Conservation (phyloP, 2,113 vertebrate species). For the Macquaria australasica region DNA sequence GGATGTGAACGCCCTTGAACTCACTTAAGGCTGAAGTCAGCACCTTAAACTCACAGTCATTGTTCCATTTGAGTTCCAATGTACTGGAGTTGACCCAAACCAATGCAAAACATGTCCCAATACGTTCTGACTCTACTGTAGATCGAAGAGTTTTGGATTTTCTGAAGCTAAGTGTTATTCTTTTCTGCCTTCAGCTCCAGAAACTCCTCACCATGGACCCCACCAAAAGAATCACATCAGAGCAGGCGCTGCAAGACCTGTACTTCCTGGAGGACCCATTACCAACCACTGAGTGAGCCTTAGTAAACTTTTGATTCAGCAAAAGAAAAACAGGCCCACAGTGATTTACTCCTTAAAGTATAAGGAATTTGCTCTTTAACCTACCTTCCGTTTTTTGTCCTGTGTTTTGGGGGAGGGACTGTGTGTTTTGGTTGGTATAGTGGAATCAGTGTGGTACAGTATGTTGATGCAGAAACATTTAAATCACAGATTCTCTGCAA, state of each 20-base stretch:
- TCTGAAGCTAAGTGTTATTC: background rate
- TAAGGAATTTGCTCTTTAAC: background rate
- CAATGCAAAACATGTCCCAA: background rate
- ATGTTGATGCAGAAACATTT: background rate
- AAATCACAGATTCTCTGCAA: background rate
- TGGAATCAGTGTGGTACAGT: background rate
- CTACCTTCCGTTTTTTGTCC: background rate
- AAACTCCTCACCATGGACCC: slow-evolving; percentile 99
- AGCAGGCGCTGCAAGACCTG: slow-evolving; percentile 96
- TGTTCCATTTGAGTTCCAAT: background rate
- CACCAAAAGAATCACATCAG: slow-evolving; percentile 97
- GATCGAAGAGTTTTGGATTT: background rate
- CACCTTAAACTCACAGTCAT: background rate
- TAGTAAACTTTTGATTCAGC: background rate
- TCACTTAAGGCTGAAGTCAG: too few species aligned
- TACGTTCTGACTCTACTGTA: background rate
- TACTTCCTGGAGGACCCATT: slow-evolving; percentile 98
- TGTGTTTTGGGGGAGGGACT: background rate
- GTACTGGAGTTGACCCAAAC: background rate
- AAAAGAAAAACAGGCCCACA: slow-evolving; percentile 5
- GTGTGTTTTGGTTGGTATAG: background rate
- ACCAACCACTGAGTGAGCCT: slow-evolving; percentile 94
- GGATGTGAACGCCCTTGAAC: too few species aligned
- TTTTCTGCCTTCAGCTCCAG: slow-evolving; percentile 89
- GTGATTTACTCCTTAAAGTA: background rate